Conservation (phyloP, 2,888 invertebrate genomes). For the Dioctria linearis region DNA sequence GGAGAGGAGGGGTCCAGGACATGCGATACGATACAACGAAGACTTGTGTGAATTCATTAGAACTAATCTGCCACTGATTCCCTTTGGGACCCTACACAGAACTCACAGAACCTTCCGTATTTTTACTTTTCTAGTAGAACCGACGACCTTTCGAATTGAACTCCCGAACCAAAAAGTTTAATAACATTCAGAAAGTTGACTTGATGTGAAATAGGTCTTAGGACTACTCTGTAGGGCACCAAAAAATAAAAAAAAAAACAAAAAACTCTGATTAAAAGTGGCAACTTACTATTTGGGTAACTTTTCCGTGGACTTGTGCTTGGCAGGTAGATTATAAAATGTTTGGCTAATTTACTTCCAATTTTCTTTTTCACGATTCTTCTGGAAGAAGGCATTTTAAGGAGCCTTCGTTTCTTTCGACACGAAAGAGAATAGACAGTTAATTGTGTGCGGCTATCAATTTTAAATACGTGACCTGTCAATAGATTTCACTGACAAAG, state of each 20-base stretch:
- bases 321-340: background rate
- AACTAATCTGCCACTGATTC: conserved; percentile 22
- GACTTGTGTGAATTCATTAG: conserved; percentile 40
- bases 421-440: background rate
- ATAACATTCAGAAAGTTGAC: no score
- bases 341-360: background rate
- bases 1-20: background rate
- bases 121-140: no score
- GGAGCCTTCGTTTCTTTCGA: background rate
- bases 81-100: no score
- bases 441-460: conserved; percentile 50
- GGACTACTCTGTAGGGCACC: background rate
- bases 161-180: no score
- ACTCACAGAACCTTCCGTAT: no score
- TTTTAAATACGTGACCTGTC: conserved; percentile 51
- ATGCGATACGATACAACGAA: conserved; percentile 17
- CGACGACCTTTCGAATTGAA: no score
- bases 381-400: background rate
- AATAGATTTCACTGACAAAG: background rate
- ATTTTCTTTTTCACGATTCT: background rate
- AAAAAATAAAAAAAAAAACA: background rate
- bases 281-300: background rate
- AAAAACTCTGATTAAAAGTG: background rate
- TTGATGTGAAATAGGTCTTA: no score
- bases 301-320: background rate